Conservation (phyloP, 2,113 vertebrate species). For the Prunella fulvescens region DNA sequence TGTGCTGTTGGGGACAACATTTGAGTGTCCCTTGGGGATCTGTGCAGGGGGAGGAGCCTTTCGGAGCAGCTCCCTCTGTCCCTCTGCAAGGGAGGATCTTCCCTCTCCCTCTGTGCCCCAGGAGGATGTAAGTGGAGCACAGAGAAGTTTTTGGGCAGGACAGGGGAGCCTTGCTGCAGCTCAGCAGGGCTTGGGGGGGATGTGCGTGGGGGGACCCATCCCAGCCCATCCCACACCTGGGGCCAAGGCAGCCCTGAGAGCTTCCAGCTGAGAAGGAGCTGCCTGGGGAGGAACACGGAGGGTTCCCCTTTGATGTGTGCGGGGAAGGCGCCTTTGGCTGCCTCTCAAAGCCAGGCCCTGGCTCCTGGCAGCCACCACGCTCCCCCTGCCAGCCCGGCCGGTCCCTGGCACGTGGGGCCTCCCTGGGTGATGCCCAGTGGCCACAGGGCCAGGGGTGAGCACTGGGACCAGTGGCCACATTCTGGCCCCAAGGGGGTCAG, state of each 20-base stretch:
- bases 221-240: background rate
- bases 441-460: background rate
- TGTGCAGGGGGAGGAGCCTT: fast-evolving
- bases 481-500: fast-evolving
- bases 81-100: background rate
- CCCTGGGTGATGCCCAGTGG: fast-evolving
- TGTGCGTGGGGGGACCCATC: background rate
- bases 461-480: fast-evolving
- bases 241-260: background rate
- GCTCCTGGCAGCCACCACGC: background rate
- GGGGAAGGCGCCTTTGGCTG: slow-evolving; percentile 1
- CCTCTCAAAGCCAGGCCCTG: background rate
- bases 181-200: background rate
- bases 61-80: background rate
- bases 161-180: background rate
- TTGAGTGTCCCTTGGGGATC: background rate
- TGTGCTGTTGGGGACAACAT: fast-evolving
- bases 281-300: background rate
- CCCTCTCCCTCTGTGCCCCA: background rate
- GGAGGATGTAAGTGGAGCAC: background rate
- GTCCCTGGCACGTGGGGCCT: background rate
- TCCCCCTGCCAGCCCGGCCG: background rate
- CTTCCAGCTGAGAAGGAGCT: background rate
- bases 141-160: background rate
- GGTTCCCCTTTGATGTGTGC: slow-evolving; percentile 43